A percentile compares a stretch with the other conserved stretches of the same genome.
These are phyloP conservation scores for Coilia nasus DNA, from an alignment of 2,797 vertebrate genomes.

Conservation along the genomic window DNA sequence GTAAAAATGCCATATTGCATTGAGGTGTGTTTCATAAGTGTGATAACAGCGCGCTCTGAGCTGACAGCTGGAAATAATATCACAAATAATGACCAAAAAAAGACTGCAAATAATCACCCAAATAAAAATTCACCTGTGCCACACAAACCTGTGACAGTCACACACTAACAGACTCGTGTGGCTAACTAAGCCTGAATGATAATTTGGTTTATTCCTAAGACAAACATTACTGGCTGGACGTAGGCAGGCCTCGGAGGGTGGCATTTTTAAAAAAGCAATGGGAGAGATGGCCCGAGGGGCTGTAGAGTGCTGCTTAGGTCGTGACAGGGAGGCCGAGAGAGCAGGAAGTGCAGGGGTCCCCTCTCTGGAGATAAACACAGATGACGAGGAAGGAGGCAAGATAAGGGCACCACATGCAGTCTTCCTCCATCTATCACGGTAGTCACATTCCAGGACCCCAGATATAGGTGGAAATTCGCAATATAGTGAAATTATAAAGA, in stretches of 20 bases:
- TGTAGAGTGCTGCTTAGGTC: neutral
- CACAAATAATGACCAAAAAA: neutral
- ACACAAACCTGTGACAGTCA: neutral
- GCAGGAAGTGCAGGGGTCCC: slow-evolving; percentile 5
- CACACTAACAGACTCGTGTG: neutral
- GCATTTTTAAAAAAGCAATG: neutral
- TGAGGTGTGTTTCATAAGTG: neutral
- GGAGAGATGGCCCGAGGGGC: neutral
- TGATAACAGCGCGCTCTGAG: neutral
- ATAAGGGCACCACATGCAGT: neutral
- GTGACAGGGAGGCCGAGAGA: neutral
- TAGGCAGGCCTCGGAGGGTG: neutral
- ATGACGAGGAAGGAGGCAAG: neutral
- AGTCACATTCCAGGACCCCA: neutral
- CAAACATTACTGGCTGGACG: neutral
- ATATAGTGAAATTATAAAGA: too few relatives aligned
- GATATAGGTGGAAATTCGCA: too few relatives aligned
- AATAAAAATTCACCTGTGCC: neutral
- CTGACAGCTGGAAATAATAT: neutral
- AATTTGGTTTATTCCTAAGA: neutral
- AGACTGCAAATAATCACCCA: neutral
- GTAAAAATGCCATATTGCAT: slow-evolving; percentile 14
- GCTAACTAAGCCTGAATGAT: neutral
- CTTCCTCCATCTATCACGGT: neutral
- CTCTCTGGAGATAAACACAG: neutral